A percentile compares a stretch with the other conserved stretches of the same genome.
Conservation (phyloP, 2,888 invertebrate genomes). For the Cephonodes hylas region DNA sequence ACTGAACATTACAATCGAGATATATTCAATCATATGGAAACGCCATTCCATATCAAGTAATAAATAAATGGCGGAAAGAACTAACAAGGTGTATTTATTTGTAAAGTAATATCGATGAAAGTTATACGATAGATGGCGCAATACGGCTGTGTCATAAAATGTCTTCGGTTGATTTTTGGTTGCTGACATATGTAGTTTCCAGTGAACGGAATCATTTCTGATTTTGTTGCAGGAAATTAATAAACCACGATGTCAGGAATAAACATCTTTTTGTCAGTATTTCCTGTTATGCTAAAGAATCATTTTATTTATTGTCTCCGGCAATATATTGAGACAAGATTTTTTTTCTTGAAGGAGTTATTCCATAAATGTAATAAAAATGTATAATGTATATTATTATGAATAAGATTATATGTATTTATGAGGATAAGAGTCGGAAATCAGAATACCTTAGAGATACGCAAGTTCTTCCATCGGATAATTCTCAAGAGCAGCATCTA, state of each 20-base stretch:
- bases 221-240: not conserved
- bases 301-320: not conserved
- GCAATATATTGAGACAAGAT: not conserved
- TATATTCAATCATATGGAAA: not conserved
- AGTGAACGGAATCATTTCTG: not conserved
- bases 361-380: not conserved
- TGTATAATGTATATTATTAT: not conserved
- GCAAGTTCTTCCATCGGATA: no score
- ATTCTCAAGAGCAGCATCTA: no score
- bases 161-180: not conserved
- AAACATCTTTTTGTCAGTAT: not conserved
- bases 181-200: not conserved
- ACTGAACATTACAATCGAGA: not conserved
- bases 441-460: no score
- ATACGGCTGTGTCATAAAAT: not conserved
- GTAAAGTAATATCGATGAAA: not conserved
- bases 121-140: not conserved
- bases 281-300: not conserved
- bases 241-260: not conserved
- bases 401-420: no score
- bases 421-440: no score
- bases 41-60: not conserved
- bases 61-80: not conserved
- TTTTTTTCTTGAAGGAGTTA: not conserved
- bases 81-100: no score